Conservation (phyloP, 2,113 vertebrate genomes). For the Salminus brasiliensis region DNA sequence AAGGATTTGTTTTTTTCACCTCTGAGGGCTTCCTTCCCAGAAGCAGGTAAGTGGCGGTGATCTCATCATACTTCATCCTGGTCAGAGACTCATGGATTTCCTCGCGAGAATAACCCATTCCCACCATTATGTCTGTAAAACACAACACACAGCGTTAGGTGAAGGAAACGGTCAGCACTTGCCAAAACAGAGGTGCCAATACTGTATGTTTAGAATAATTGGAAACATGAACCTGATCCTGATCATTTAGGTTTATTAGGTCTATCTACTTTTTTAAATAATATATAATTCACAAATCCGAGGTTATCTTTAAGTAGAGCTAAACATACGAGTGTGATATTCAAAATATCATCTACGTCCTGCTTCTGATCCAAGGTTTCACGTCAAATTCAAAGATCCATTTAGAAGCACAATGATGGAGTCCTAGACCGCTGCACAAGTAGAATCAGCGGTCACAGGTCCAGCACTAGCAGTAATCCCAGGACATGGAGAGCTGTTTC, state of each 20-base stretch:
- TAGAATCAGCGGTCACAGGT: background rate
- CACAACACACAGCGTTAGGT: background rate
- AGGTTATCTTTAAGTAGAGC: too few species aligned
- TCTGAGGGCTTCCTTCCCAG: conserved; percentile 80
- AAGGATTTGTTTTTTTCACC: too few species aligned
- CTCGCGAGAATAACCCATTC: conserved; percentile 90
- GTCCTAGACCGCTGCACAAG: background rate
- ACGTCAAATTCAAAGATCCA: background rate
- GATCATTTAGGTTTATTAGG: too few species aligned
- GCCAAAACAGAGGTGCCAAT: background rate
- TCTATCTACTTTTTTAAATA: too few species aligned
- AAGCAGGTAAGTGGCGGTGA: conserved; percentile 93
- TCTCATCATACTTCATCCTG: conserved; percentile 90
- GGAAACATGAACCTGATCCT: too few species aligned
- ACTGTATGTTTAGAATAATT: too few species aligned
- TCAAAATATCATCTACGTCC: background rate
- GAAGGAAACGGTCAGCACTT: background rate
- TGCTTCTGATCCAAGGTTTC: background rate
- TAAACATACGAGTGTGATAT: background rate
- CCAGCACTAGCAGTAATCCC: background rate
- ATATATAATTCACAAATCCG: too few species aligned
- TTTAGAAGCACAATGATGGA: background rate
- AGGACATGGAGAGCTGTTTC: background rate
- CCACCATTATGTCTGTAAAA: conserved; percentile 88
- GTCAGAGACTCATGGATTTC: conserved; percentile 88